Evolutionary conservation across 2,113 vertebrate genomes (phyloP), one percentile per base, ranked within the genome.

Genomic region (Recurvirostra avosetta): DNA sequence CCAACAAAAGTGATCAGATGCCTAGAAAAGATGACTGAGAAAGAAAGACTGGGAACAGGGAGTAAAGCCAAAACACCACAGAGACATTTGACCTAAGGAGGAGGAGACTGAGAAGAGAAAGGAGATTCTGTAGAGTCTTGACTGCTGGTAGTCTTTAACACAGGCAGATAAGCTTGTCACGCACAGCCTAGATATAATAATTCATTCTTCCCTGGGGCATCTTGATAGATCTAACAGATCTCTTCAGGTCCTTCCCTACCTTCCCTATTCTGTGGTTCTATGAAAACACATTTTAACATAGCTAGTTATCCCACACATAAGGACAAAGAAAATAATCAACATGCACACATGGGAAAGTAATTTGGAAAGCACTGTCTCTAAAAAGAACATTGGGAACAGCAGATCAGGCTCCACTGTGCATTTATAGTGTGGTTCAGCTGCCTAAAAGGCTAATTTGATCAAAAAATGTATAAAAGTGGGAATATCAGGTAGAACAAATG

Each of bases 321-420:
- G 22, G 50, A 93, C 71, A 91, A 94, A 92, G 81, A 50, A 94
- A 94, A 92, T 87, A 94, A 95, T 83, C 59, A 91, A 65, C 62
- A 63, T 5, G 59, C 55, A 75, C 32, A 56, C 62, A 47, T 65
- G 47, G 66, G 43, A 90, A 91, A 91, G 55, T 47, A 63, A 94
- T 81, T 81, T 86, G 59, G 72, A 96, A 83, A 90, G 71, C 40
- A 41, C 27, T 58, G 15, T 40, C 58, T 88, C 58, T 74, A 85
- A 58, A 83, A 80, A 73, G 75, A 74, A 66, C 58, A 76, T 0
- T 16, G 75, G 50, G 50, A 88, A 86, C 36, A 29, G 41, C 17
- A 76, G 32, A 32, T 88, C 27, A 26, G 53, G 47, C 38, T 91
- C 23, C 47, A 58, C 26, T 38, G 32, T 34, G 30, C 53, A 76